These are phyloP conservation scores for Margaritifera margaritifera DNA, from an alignment of 2,888 invertebrate species.

Conservation along the genomic window DNA sequence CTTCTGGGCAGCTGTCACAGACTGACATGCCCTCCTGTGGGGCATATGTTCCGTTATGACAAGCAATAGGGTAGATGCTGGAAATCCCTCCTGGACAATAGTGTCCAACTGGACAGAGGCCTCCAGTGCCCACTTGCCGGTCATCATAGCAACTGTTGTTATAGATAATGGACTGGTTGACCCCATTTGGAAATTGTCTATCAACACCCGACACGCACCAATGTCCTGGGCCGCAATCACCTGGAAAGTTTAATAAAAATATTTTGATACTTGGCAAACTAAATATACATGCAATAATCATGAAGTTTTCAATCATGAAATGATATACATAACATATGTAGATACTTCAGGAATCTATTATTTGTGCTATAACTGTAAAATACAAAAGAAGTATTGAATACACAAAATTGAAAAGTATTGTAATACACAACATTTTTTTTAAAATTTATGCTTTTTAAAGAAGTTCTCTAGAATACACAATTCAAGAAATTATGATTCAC, in stretches of 20 bases:
- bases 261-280: background rate
- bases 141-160: slow-evolving; percentile 64
- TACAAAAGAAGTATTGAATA: no score
- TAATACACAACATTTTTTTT: no score
- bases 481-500: no score
- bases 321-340: no score
- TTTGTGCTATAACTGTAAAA: no score
- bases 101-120: slow-evolving; percentile 63
- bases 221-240: slow-evolving; percentile 65
- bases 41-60: slow-evolving; percentile 67
- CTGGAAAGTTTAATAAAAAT: slow-evolving; percentile 32
- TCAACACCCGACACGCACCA: slow-evolving; percentile 68
- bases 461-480: no score
- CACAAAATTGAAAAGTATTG: no score
- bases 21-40: slow-evolving; percentile 54
- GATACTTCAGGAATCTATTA: no score
- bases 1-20: slow-evolving; percentile 63
- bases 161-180: slow-evolving; percentile 48
- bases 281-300: no score
- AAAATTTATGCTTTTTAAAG: no score
- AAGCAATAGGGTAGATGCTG: slow-evolving; percentile 57
- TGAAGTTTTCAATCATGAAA: no score
- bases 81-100: slow-evolving; percentile 62
- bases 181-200: slow-evolving; percentile 56
- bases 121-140: slow-evolving; percentile 60